A percentile compares a stretch with the other conserved stretches of the same genome.
Evolutionary conservation across 2,113 vertebrate species (phyloP).

Genomic region (Verasper variegatus): DNA sequence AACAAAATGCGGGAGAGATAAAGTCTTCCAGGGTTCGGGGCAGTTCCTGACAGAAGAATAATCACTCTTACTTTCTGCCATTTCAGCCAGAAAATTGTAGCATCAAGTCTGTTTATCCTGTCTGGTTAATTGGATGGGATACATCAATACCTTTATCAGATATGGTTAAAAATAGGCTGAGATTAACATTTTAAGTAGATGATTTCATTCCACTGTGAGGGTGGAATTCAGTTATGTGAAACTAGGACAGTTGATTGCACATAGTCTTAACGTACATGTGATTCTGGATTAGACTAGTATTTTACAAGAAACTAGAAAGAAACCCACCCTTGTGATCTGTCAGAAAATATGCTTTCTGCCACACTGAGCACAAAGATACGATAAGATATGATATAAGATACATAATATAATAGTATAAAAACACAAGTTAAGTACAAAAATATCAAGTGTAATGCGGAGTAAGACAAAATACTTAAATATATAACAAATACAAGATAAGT

Average conservation of each 20-base stretch:
- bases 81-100: constrained; percentile 15
- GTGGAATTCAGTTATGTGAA: neutral
- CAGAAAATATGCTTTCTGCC: neutral
- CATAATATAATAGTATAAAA: neutral
- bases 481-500: neutral
- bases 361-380: neutral
- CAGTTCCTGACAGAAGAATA: constrained; percentile 39
- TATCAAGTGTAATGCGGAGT: too few species aligned
- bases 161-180: neutral
- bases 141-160: neutral
- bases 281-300: neutral
- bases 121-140: neutral
- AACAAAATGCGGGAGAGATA: constrained; percentile 58
- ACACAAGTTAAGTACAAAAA: neutral
- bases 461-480: neutral
- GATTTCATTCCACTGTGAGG: neutral
- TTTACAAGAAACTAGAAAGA: neutral
- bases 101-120: neutral
- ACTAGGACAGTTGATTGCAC: neutral
- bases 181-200: neutral
- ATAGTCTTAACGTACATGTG: neutral
- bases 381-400: too few species aligned
- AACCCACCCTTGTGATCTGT: neutral
- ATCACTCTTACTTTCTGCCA: constrained; percentile 22
- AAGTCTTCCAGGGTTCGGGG: constrained; percentile 37